Conservation (phyloP, 2,888 invertebrate species). For the Perdita meconis region DNA sequence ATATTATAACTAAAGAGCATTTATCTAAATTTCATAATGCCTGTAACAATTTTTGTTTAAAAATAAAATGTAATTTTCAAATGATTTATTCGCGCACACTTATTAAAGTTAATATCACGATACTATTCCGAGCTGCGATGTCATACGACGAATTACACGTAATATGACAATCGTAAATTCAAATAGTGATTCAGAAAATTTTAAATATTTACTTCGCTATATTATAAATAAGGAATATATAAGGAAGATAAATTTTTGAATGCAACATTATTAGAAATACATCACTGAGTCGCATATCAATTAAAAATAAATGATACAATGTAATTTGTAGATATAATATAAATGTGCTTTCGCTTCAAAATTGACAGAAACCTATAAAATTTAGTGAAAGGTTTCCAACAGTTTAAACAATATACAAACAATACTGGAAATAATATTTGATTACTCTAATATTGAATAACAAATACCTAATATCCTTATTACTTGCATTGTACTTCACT, state of each 20-base stretch:
- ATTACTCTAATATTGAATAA: no score
- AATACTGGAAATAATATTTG: no score
- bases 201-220: neutral
- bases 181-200: neutral
- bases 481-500: neutral
- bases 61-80: neutral
- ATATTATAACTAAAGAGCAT: conserved; percentile 3
- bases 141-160: conserved; percentile 14
- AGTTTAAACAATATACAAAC: no score
- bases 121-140: conserved; percentile 16
- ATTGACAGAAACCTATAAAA: neutral
- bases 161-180: neutral
- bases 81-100: neutral
- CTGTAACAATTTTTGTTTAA: conserved; percentile 16
- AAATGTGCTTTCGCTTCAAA: no score
- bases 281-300: neutral
- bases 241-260: conserved; percentile 2
- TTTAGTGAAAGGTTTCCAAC: neutral
- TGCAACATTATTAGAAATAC: conserved; percentile 2
- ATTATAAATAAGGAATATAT: neutral
- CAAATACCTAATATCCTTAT: no score
- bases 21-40: conserved; percentile 35
- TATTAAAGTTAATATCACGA: conserved; percentile 8
- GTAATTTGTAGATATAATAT: neutral
- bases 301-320: neutral